A percentile compares a stretch with the other conserved stretches of the same genome.
Evolutionary conservation across 2,797 vertebrate species (phyloP).

Genomic region (Choloepus didactylus): DNA sequence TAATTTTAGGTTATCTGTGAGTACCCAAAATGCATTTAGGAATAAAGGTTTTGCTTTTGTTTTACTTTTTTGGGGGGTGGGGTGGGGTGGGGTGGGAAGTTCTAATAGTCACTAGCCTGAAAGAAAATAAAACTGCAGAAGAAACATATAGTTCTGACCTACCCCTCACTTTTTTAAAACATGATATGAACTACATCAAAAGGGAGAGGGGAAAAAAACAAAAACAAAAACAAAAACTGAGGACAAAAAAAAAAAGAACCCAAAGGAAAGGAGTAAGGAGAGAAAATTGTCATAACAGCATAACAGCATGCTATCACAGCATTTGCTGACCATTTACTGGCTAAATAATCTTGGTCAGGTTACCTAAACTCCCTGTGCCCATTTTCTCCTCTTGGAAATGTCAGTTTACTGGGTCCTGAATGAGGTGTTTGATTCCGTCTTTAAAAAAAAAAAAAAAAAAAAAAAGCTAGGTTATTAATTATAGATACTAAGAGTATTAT

Average conservation of each 20-base stretch:
- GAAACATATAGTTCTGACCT: neutral
- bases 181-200: conserved; percentile 15
- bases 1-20: neutral
- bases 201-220: neutral
- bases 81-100: neutral
- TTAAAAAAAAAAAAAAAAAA: neutral
- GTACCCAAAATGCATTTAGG: neutral
- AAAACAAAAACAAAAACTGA: neutral
- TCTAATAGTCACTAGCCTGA: neutral
- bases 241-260: neutral
- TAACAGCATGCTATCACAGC: neutral
- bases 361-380: neutral
- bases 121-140: conserved; percentile 51
- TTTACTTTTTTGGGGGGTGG: neutral
- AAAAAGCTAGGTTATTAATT: conserved; percentile 44
- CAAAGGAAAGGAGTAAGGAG: neutral
- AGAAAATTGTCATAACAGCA: neutral
- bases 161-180: conserved; percentile 6
- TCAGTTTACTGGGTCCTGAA: conserved; percentile 7
- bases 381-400: neutral
- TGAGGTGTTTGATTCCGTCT: neutral
- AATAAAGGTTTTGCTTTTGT: conserved; percentile 37
- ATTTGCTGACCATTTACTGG: neutral
- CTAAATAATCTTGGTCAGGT: neutral
- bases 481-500: neutral